Percentiles rank a stretch among this genome's conserved stretches.
Conservation (phyloP, 30 jellyfish, hydroid and myxozoan species). For the Euphysa ruthae region DNA sequence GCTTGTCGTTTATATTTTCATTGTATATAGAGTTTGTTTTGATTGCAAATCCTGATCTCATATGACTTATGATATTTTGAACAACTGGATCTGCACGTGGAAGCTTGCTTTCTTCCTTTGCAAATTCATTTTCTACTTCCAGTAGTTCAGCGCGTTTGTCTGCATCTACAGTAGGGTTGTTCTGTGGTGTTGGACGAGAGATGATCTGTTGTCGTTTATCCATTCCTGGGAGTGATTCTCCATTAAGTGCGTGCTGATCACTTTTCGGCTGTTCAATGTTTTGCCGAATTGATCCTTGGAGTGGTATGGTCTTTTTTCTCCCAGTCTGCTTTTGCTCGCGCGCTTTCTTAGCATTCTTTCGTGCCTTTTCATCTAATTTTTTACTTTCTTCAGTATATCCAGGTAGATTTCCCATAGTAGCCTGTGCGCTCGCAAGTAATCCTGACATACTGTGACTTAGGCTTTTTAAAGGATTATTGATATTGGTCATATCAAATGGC, state of each 20-base stretch:
- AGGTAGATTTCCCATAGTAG: slow-evolving; percentile 10
- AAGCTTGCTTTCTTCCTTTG: slow-evolving; percentile 6
- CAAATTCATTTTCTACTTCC: slow-evolving; percentile 3
- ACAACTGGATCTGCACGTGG: not conserved
- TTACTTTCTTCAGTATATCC: slow-evolving; percentile 13
- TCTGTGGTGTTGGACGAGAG: not conserved
- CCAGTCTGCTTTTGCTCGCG: not conserved
- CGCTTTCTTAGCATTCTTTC: not conserved
- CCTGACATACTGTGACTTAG: slow-evolving; percentile 7
- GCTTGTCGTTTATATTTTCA: not conserved
- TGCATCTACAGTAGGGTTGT: not conserved
- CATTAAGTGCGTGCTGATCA: not conserved
- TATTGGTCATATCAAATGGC: not conserved
- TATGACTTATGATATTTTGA: not conserved
- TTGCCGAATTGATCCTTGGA: not conserved
- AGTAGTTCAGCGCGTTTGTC: not conserved
- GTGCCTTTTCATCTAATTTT: slow-evolving; percentile 8
- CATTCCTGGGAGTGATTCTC: slow-evolving; percentile 20
- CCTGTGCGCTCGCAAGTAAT: slow-evolving; percentile 7
- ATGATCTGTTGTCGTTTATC: slow-evolving; percentile 12
- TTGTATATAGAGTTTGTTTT: not conserved
- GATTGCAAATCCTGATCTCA: not conserved
- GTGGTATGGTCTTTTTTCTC: not conserved
- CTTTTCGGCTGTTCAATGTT: not conserved
- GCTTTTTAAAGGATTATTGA: slow-evolving; percentile 6